phyloP scores from a whole-genome alignment of 1,140 invertebrate species.

The Listronotus bonariensis region DNA sequence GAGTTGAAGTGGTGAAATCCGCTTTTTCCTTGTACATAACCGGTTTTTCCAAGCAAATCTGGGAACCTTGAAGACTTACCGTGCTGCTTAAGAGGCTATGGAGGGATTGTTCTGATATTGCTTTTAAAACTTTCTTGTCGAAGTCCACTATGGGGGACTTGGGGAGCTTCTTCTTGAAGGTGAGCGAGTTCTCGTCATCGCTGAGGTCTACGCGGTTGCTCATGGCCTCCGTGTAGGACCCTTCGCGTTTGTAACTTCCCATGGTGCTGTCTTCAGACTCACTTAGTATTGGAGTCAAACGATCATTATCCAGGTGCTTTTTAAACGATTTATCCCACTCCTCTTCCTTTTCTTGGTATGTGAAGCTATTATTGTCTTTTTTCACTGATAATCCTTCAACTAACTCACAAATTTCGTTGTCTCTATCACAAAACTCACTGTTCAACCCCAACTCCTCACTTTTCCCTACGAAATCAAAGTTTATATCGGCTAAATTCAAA shows the following conservation, averaged over 20 bases:
- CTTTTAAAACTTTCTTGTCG: slow-evolving; percentile 49
- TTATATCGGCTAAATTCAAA: slow-evolving; percentile 60
- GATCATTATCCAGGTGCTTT: slow-evolving; percentile 13
- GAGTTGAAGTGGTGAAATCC: slow-evolving; percentile 26
- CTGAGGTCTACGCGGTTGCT: slow-evolving; percentile 50
- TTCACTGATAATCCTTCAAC: neutral
- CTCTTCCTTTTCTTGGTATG: neutral
- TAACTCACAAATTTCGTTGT: slow-evolving; percentile 1
- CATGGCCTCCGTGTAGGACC: slow-evolving; percentile 53
- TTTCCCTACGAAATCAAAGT: neutral
- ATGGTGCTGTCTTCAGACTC: slow-evolving; percentile 21
- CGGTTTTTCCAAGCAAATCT: slow-evolving; percentile 5
- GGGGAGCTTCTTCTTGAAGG: slow-evolving; percentile 42
- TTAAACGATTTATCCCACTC: too few species aligned
- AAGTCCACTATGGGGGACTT: slow-evolving; percentile 48
- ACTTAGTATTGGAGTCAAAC: slow-evolving; percentile 3
- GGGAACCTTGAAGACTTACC: slow-evolving; percentile 24
- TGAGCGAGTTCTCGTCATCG: slow-evolving; percentile 48
- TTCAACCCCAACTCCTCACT: neutral
- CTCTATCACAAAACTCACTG: slow-evolving; percentile 8
- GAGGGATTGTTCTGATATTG: slow-evolving; percentile 53
- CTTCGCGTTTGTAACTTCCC: slow-evolving; percentile 48
- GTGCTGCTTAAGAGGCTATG: slow-evolving; percentile 44
- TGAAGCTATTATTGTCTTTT: neutral
- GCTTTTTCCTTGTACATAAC: slow-evolving; percentile 5